Evolutionary conservation across 2,797 vertebrate genomes (phyloP).

Genomic region (Sorex maritimensis): DNA sequence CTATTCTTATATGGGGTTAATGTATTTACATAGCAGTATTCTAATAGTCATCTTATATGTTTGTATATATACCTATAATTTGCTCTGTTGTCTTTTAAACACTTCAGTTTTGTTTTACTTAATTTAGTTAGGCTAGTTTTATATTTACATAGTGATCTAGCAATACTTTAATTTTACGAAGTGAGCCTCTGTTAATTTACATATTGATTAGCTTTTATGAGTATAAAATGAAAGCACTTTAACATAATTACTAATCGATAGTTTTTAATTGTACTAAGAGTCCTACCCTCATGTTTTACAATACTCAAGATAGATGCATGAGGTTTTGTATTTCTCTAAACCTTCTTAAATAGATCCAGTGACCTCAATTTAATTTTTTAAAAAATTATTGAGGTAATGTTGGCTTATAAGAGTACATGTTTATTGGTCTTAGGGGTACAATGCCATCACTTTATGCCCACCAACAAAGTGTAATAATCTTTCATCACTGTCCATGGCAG

Average conservation of each 20-base stretch:
- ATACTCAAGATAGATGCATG: not conserved
- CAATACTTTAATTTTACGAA: constrained; percentile 31
- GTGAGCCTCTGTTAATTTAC: not conserved
- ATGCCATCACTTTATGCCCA: too few species aligned
- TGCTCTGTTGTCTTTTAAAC: not conserved
- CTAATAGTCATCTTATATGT: too few species aligned
- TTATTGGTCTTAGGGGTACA: too few species aligned
- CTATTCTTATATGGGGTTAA: too few species aligned
- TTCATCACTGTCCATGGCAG: too few species aligned
- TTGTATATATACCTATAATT: too few species aligned
- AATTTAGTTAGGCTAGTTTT: not conserved
- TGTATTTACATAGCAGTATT: too few species aligned
- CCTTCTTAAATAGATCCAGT: not conserved
- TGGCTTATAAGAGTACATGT: too few species aligned
- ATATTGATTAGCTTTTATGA: constrained; percentile 31
- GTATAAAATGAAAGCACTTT: not conserved
- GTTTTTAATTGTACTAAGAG: not conserved
- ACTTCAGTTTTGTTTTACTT: not conserved
- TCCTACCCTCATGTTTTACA: constrained; percentile 2
- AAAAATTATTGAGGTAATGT: too few species aligned
- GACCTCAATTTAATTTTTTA: not conserved
- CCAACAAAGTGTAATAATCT: too few species aligned
- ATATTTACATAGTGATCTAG: not conserved
- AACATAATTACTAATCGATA: constrained; percentile 11
- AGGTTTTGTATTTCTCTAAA: constrained; percentile 29